phyloP scores from a whole-genome alignment of 2,888 invertebrate species.

The Microctonus aethiopoides region DNA sequence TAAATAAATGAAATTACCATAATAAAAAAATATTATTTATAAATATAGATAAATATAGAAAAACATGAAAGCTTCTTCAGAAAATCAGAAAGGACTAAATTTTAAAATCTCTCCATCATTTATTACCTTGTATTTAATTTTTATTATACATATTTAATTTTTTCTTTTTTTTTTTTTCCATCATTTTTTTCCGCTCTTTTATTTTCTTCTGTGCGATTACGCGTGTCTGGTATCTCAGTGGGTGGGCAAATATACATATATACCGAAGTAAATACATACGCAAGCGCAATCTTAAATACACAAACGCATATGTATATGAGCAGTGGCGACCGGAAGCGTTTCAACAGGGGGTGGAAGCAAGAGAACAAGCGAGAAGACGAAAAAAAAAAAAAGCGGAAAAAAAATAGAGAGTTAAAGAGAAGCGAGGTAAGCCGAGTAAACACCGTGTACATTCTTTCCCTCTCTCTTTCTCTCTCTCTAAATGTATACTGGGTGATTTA shows the following conservation, averaged over 20 bases:
- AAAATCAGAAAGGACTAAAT: no score
- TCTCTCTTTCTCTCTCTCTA: no score
- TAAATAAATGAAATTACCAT: no score
- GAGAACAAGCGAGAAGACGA: not conserved
- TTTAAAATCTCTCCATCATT: no score
- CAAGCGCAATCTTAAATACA: not conserved
- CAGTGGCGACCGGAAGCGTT: not conserved
- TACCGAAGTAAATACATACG: no score
- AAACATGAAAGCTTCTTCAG: no score
- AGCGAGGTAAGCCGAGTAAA: conserved; percentile 22
- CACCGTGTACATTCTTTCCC: not conserved
- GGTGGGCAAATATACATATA: not conserved
- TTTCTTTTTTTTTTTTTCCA: not conserved
- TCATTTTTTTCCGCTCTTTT: not conserved
- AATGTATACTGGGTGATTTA: not conserved
- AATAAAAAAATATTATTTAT: no score
- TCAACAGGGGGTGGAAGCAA: not conserved
- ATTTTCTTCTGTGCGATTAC: conserved; percentile 5
- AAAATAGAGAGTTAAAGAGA: not conserved
- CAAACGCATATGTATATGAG: not conserved
- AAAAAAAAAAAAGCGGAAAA: not conserved
- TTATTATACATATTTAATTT: not conserved
- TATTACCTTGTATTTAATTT: not conserved
- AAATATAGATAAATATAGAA: no score
- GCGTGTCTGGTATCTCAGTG: conserved; percentile 3